A percentile compares a stretch with the other conserved stretches of the same genome.
These are phyloP conservation scores for Cossypha heuglini DNA, from an alignment of 2,797 vertebrate species.

Conservation along the genomic window DNA sequence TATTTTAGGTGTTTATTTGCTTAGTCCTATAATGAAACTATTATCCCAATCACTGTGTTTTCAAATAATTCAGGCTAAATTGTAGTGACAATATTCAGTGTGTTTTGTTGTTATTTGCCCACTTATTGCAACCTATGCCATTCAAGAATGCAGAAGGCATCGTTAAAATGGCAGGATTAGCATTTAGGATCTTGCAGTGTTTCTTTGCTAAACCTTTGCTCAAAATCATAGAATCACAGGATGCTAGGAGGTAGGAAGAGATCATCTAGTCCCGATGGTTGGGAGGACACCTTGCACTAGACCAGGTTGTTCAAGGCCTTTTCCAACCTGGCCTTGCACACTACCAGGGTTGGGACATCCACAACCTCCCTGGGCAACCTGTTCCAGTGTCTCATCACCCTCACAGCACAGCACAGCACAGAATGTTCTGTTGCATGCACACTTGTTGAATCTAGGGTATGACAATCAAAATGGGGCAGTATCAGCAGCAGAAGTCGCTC, in stretches of 20 bases:
- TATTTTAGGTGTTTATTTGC: background rate
- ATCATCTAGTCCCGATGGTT: background rate
- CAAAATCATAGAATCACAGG: background rate
- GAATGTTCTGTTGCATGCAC: background rate
- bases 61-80: background rate
- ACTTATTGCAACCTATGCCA: background rate
- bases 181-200: background rate
- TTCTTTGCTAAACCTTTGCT: background rate
- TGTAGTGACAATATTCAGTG: background rate
- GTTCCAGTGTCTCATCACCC: background rate
- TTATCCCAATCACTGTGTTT: background rate
- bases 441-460: background rate
- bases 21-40: background rate
- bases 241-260: background rate
- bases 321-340: background rate
- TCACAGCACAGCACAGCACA: background rate
- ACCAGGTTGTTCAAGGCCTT: background rate
- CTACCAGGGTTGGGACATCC: background rate
- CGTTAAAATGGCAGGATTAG: background rate
- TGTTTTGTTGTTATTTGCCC: background rate
- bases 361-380: background rate
- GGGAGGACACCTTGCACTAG: background rate
- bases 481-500: background rate
- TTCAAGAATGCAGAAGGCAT: background rate
- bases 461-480: background rate